Evolutionary conservation across 2,113 vertebrate species (phyloP).

Genomic region (Cephalopholis sonnerati): DNA sequence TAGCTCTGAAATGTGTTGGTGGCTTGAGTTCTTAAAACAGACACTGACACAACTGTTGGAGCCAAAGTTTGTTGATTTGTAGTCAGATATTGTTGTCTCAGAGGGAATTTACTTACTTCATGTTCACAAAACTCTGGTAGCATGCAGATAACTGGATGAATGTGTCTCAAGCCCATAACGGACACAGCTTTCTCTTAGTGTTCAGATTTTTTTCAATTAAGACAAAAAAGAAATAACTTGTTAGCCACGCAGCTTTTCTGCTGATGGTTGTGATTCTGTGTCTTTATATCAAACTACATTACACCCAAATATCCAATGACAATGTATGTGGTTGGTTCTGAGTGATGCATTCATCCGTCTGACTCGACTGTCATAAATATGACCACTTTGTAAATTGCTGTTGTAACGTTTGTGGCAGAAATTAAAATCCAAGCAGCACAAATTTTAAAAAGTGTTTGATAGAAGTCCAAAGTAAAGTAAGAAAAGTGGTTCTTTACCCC

Average conservation of each 20-base stretch:
- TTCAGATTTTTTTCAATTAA: constrained; percentile 22
- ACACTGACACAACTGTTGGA: constrained; percentile 15
- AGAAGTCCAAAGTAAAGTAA: constrained; percentile 53
- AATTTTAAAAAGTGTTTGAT: constrained; percentile 36
- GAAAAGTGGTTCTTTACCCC: constrained; percentile 72
- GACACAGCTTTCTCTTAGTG: constrained; percentile 40
- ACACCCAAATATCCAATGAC: constrained; percentile 26
- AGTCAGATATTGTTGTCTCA: neutral
- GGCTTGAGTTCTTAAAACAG: neutral
- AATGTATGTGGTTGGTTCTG: constrained; percentile 6
- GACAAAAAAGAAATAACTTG: constrained; percentile 10
- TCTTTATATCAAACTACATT: constrained; percentile 24
- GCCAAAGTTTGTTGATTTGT: constrained; percentile 12
- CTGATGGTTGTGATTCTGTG: constrained; percentile 40
- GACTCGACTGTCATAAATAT: constrained; percentile 8
- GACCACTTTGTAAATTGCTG: constrained; percentile 21
- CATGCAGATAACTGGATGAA: constrained; percentile 19
- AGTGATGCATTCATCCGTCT: neutral
- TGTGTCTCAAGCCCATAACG: neutral
- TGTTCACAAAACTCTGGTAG: constrained; percentile 36
- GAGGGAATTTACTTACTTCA: constrained; percentile 45
- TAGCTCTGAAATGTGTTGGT: neutral
- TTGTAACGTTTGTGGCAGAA: constrained; percentile 10
- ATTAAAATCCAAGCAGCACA: constrained; percentile 45
- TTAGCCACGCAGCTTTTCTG: constrained; percentile 34